Base-by-base conservation (phyloP, 2,113 vertebrate species). In the Macrotus californicus region DNA sequence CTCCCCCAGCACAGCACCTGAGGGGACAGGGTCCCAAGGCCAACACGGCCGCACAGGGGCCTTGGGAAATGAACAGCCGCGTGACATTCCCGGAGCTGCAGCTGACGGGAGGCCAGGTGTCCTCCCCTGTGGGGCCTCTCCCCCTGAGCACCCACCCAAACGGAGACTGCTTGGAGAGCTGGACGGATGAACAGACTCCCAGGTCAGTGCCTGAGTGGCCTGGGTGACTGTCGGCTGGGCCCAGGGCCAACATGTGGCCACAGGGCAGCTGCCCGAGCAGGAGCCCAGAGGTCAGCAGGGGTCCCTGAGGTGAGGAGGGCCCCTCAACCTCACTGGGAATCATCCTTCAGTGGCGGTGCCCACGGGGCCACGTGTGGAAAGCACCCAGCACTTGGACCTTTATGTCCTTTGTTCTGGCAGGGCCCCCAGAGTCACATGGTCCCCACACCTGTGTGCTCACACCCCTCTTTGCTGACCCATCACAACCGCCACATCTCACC, bases 1-100 rank as follows among this genome's bases (percentile, higher is more conserved):
- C 76, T 24, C 93, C 90, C 64, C 4, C 15, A 5, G 79, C 48
- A 43, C 66, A 66, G 95, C 80, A 36, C 84, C 56, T 41, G 80
- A 66, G 80, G 22, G 70, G n/a, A 59, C 21, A 76, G 75, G 66
- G 50, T 41, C 69, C n/a, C 31, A 5, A 1, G 12, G 87, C 41
- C 64, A 5, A 64, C 7, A 4, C 1, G 46, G 39, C 2, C 18
- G 50, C 48, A 21, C n/a, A 18, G 85, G 76, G 64, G 31, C 43
- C n/a, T 94, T 5, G 83, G 26, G 16, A 50, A 56, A 87, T 69
- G 46, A 21, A 19, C 2, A 9, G 41, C 0, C 54, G 39, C 0
- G 10, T 7, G 6, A 43, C n/a, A 67, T 59, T 84, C 8, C 46
- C 15, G 43, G 11, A 77, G 29, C 31, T 66, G 64, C n/a, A 15